Conservation (phyloP, 2,797 vertebrate genomes). For the Myotis myotis region DNA sequence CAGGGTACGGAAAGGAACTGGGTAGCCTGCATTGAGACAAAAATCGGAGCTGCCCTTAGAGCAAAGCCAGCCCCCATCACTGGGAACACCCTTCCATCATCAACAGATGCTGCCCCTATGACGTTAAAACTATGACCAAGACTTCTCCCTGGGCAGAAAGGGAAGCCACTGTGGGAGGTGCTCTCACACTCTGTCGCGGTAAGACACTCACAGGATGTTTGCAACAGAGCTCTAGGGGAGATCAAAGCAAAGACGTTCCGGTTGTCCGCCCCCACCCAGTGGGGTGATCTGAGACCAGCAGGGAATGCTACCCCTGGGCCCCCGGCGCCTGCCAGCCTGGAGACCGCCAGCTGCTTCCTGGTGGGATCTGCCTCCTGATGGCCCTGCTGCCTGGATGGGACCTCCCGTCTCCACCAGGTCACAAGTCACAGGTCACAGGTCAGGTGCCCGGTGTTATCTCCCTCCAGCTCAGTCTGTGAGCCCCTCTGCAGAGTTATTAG, state of each 20-base stretch:
- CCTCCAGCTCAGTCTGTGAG: fast-evolving
- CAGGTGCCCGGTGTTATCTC: fast-evolving
- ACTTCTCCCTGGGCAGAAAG: background rate
- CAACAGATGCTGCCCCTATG: too few species aligned
- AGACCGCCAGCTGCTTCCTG: background rate
- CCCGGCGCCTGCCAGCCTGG: background rate
- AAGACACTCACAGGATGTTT: background rate
- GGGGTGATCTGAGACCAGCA: background rate
- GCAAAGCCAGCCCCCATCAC: background rate
- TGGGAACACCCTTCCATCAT: too few species aligned
- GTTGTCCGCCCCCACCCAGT: fast-evolving
- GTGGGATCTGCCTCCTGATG: background rate
- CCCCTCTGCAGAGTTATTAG: too few species aligned
- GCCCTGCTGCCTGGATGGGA: background rate
- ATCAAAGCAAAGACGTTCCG: background rate
- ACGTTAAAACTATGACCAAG: too few species aligned
- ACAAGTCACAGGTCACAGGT: too few species aligned
- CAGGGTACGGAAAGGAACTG: background rate
- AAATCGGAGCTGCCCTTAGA: background rate
- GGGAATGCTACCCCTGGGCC: fast-evolving
- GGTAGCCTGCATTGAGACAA: background rate
- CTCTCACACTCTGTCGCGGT: background rate
- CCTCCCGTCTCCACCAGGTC: background rate
- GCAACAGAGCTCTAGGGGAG: too few species aligned
- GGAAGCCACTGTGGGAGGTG: background rate